These are phyloP conservation scores for Hyles vespertilio DNA, from an alignment of 1,140 invertebrate species.

Conservation along the genomic window DNA sequence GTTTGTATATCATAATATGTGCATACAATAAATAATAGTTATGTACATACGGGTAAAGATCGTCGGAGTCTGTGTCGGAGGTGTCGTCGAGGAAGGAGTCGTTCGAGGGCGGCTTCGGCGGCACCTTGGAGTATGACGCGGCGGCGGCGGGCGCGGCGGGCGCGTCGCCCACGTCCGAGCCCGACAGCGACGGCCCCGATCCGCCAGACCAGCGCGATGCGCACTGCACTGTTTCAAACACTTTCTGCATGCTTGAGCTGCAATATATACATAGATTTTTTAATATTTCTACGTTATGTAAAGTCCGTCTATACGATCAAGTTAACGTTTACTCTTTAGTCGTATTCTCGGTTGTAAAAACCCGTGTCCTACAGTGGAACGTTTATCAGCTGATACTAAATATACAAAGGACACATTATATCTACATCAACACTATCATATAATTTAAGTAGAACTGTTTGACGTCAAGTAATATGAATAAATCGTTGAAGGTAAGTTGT, in stretches of 20 bases:
- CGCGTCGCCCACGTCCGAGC: slow-evolving; percentile 48
- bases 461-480: too few relatives aligned
- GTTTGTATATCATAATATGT: too few relatives aligned
- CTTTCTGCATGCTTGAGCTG: slow-evolving; percentile 86
- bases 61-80: slow-evolving; percentile 78
- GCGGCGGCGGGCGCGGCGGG: slow-evolving; percentile 40
- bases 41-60: slow-evolving; percentile 80
- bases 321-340: too few relatives aligned
- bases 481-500: too few relatives aligned
- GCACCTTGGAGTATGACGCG: slow-evolving; percentile 41
- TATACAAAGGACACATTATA: too few relatives aligned
- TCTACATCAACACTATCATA: too few relatives aligned
- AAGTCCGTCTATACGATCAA: too few relatives aligned
- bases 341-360: too few relatives aligned
- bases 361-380: too few relatives aligned
- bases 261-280: slow-evolving; percentile 18
- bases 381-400: too few relatives aligned
- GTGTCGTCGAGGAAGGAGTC: slow-evolving; percentile 69
- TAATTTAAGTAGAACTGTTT: too few relatives aligned
- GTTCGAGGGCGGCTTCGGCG: slow-evolving; percentile 49
- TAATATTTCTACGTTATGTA: too few relatives aligned
- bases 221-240: slow-evolving; percentile 89
- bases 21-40: not conserved
- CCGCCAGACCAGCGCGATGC: slow-evolving; percentile 80
- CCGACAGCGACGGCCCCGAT: slow-evolving; percentile 69